Percentiles rank a stretch among this genome's conserved stretches.
Conservation (phyloP, 2,797 vertebrate genomes). For the Falco cherrug region DNA sequence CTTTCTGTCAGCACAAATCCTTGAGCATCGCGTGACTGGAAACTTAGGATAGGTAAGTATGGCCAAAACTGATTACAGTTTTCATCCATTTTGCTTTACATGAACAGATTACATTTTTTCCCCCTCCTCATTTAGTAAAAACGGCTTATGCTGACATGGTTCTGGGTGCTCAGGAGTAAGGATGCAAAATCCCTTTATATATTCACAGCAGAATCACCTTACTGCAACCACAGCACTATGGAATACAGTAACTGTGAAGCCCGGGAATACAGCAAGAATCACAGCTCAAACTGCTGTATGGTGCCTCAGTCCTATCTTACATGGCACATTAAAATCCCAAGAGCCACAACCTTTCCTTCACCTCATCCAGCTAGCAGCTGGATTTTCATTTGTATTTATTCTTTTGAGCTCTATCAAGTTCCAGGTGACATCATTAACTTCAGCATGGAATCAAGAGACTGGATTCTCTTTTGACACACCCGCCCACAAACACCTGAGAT, state of each 20-base stretch:
- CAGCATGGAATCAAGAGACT: background rate
- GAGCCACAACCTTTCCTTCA: background rate
- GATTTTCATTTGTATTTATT: background rate
- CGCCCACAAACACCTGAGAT: background rate
- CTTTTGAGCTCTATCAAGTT: background rate
- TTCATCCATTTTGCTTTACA: background rate
- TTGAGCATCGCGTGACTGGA: fast-evolving
- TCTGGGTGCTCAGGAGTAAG: background rate
- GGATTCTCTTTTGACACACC: background rate
- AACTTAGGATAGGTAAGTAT: background rate
- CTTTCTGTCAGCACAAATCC: background rate
- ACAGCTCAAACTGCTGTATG: background rate
- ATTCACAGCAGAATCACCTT: background rate
- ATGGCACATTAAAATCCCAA: background rate
- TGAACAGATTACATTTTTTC: background rate
- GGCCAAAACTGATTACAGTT: background rate
- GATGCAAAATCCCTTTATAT: background rate
- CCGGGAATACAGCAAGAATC: background rate
- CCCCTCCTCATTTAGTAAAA: background rate
- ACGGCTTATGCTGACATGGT: background rate
- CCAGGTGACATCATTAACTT: background rate
- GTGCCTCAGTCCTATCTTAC: background rate
- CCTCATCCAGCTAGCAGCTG: background rate
- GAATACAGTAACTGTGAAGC: background rate
- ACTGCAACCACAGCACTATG: background rate